Evolutionary conservation across 2,888 invertebrate genomes (phyloP), one percentile per base, ranked within the genome.

Genomic region (Latrodectus elegans): DNA sequence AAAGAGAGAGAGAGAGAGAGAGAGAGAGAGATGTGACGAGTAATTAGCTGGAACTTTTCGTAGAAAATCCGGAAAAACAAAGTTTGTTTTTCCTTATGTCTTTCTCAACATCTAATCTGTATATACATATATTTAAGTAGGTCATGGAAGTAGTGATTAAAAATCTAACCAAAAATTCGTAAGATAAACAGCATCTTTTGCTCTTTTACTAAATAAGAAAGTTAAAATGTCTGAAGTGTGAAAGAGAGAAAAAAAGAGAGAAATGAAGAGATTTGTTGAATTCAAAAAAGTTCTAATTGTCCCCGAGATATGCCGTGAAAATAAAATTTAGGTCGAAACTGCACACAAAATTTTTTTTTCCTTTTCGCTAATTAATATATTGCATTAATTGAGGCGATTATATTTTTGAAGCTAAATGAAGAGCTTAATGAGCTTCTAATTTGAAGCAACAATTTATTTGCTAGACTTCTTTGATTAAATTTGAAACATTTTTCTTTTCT

Each of bases 111-210:
- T 38, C 8, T 78, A 81, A 81, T 81, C 74, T 81, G 65, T 38
- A 65, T 38, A 73, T 26, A 55, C 49, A 65, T 81, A 38, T 38
- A 38, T 38, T 38, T 38, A 38, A 38, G 38, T 81, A 74, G 81
- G 81, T 81, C 81, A 81, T 67, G 73, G 74, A 73, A 81, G 74
- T 49, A 17, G 52, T 72, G 73, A 80, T 80, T 80, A 80, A 78
- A 78, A 78, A 53, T 68, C n/a, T 26, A 78, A 78, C 22, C 26
- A 22, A 14, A 78, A 53, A 60, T 11, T 65, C 15, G n/a, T 53
- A 73, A 68, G 49, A 64, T 51, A 51, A 51, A 49, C 65, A 38
- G 38, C 38, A 38, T 38, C 38, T 38, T 38, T 38, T 38, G 38
- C 3, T 38, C 38, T 38, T 38, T 38, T 38, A 38, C 38, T 38